Percentiles rank a stretch among this genome's conserved stretches.
Evolutionary conservation across 2,888 invertebrate species (phyloP).

Genomic region (Chamaedrilus cognettii): DNA sequence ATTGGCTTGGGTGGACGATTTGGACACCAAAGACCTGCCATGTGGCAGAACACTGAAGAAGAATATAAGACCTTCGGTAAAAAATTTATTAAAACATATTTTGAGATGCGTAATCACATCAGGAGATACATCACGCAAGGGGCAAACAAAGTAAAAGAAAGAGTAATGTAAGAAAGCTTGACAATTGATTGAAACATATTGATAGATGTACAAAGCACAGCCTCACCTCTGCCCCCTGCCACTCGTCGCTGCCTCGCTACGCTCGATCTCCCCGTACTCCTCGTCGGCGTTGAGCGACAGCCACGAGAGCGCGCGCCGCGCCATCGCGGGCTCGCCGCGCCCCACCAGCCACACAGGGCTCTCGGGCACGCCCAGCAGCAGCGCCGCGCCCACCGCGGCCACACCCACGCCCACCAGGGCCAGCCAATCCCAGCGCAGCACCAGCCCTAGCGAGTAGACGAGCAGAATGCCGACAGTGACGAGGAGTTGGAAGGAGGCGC

Average conservation of each 20-base stretch:
- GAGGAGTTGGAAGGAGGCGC: constrained; percentile 77
- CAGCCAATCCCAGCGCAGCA: constrained; percentile 21
- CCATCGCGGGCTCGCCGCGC: constrained; percentile 66
- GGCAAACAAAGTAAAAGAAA: no score
- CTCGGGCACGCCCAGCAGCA: constrained; percentile 20
- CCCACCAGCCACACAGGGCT: constrained; percentile 22
- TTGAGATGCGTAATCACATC: no score
- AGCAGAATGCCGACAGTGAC: constrained; percentile 66
- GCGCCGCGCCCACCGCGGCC: background rate
- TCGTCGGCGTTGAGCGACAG: constrained; percentile 56
- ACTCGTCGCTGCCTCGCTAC: background rate
- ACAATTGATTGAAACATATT: no score
- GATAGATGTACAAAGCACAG: no score
- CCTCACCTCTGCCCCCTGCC: background rate
- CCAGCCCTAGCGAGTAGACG: constrained; percentile 18
- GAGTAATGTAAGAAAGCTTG: no score
- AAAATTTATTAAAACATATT: no score
- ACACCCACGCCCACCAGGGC: constrained; percentile 16
- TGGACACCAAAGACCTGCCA: no score
- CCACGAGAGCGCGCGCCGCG: constrained; percentile 79
- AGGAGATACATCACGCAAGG: no score
- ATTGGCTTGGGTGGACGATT: no score
- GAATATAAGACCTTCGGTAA: no score
- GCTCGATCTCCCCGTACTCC: background rate
- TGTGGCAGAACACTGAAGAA: no score